Percentiles rank a stretch among this genome's conserved stretches.
Evolutionary conservation across 2,888 invertebrate species (phyloP).

Genomic region (Alloscopus bannaensis): DNA sequence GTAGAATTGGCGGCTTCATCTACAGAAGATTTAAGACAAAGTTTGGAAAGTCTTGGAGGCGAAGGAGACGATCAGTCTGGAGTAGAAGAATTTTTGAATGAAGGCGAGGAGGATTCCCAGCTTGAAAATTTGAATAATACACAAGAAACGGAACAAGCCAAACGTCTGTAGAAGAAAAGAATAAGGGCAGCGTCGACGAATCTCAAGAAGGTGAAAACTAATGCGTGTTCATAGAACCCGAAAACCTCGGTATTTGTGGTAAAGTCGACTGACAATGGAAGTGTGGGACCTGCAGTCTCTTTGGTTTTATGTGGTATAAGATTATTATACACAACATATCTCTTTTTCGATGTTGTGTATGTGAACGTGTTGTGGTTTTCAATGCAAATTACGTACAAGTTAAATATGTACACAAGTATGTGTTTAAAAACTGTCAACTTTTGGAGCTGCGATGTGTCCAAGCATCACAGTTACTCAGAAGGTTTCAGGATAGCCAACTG

Average conservation of each 20-base stretch:
- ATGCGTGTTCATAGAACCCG: not conserved
- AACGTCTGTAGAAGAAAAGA: not conserved
- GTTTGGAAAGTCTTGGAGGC: constrained; percentile 46
- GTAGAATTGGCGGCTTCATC: constrained; percentile 51
- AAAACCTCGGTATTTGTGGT: no score
- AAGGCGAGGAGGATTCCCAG: constrained; percentile 30
- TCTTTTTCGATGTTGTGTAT: constrained; percentile 15
- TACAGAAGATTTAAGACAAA: constrained; percentile 42
- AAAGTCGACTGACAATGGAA: no score
- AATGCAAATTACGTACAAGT: constrained; percentile 23
- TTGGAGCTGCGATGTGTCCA: constrained; percentile 42
- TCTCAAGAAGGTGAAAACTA: constrained; percentile 22
- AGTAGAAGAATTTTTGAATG: constrained; percentile 19
- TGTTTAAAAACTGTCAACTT: constrained; percentile 7
- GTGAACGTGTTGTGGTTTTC: constrained; percentile 17
- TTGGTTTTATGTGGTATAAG: no score
- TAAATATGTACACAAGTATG: not conserved
- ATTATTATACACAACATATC: no score
- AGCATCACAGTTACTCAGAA: constrained; percentile 57
- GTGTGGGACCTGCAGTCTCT: no score
- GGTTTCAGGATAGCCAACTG: not conserved
- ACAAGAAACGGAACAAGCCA: not conserved
- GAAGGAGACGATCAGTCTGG: constrained; percentile 31
- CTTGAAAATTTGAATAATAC: constrained; percentile 17
- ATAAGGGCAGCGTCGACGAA: constrained; percentile 11